Evolutionary conservation across 2,797 vertebrate genomes (phyloP), one percentile per base, ranked within the genome.

Genomic region (Phrynocephalus vlangalii): DNA sequence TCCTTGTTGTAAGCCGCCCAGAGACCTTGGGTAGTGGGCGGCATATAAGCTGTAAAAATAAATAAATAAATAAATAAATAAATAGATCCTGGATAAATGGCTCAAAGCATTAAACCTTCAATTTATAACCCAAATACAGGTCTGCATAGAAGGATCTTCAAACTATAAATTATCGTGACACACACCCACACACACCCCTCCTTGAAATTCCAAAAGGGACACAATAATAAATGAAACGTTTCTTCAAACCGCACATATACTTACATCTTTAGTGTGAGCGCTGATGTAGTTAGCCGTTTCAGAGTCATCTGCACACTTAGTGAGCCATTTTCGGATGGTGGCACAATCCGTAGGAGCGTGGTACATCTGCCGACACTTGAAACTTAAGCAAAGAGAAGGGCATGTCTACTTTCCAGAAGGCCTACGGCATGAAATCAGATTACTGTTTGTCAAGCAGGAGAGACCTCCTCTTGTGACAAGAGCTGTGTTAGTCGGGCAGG

Each of bases 201-300:
- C 48, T 24, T 2, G 13, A 60, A 63, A 48, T 5, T 87, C 89
- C 50, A 81, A n/a, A 28, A 89, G 60, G 63, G 28, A 30, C 79
- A 84, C 20, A 75, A 1, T 82, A 78, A 77, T 30, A 71, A 84
- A 78, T 30, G 20, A 71, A 72, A n/a, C 28, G 11, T 24, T 76
- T 73, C 6, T 22, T 13, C 52, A 60, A 15, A 85, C 16, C 60
- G 5, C 63, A 81, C 75, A 95, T 70, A 66, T 52, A 90, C 98
- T 96, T 98, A 99, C 99, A 89, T 99, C 99, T 99, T 99, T 99
- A 98, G 99, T 99, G 98, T 99, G 99, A 92, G 99, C 99, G 92
- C 99, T 99, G 98, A 99, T 99, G 97, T 99, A 99, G 97, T 99
- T 99, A 88, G 99, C 99, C 1, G 99, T 99, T 97, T 99, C 99